phyloP scores from a whole-genome alignment of 2,113 vertebrate genomes.

The Heterotis niloticus region DNA sequence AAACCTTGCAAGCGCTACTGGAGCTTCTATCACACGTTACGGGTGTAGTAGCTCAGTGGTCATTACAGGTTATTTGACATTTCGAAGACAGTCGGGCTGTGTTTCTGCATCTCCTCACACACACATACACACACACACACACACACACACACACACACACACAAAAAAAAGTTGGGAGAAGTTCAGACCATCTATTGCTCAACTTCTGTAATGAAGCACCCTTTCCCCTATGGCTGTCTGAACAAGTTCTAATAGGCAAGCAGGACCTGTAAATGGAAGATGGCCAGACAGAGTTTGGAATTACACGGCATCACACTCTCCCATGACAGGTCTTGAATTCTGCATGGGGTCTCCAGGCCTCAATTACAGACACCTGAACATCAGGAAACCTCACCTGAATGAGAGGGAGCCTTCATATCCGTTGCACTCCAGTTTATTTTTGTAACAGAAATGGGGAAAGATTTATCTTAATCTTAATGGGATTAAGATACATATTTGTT shows the following conservation, averaged over 20 bases:
- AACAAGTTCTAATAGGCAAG: conserved; percentile 37
- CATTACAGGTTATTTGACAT: too few species aligned
- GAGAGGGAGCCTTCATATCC: conserved; percentile 18
- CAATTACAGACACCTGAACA: conserved; percentile 31
- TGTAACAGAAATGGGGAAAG: conserved; percentile 6
- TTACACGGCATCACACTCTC: conserved; percentile 34
- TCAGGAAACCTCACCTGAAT: conserved; percentile 5
- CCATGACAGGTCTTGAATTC: conserved; percentile 15
- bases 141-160: neutral
- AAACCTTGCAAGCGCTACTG: too few species aligned
- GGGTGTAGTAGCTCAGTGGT: too few species aligned
- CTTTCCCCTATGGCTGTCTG: conserved; percentile 24
- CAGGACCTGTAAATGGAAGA: conserved; percentile 25
- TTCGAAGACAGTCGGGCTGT: too few species aligned
- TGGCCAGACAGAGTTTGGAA: conserved; percentile 29
- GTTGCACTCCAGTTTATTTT: neutral
- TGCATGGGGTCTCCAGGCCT: conserved; percentile 24
- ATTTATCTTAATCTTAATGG: neutral
- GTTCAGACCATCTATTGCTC: conserved; percentile 22
- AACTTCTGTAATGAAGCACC: conserved; percentile 37
- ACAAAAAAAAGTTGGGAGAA: conserved; percentile 28
- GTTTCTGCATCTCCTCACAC: neutral
- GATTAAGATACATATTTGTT: too few species aligned
- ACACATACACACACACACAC: neutral
- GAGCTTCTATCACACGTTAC: too few species aligned